A percentile compares a stretch with the other conserved stretches of the same genome.
These are phyloP conservation scores for Limnephilus lunatus DNA, from an alignment of 2,888 invertebrate genomes.

Conservation along the genomic window DNA sequence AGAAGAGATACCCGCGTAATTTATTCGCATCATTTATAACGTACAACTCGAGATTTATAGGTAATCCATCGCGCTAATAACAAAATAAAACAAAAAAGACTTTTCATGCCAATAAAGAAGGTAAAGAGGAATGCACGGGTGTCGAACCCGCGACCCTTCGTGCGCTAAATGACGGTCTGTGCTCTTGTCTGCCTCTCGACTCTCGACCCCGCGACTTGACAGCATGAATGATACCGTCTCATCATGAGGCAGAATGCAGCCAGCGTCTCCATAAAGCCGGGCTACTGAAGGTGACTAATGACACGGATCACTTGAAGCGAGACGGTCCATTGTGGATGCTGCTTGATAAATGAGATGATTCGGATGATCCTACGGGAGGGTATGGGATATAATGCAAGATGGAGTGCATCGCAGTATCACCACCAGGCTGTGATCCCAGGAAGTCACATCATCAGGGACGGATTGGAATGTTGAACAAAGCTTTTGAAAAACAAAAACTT, in stretches of 20 bases:
- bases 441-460: not conserved
- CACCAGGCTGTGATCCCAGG: slow-evolving; percentile 9
- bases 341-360: slow-evolving; percentile 16
- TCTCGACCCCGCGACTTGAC: not conserved
- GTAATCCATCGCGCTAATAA: not conserved
- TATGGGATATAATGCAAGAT: slow-evolving; percentile 11
- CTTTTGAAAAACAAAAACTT: not conserved
- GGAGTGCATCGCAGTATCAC: slow-evolving; percentile 13
- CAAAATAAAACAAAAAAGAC: not conserved
- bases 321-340: slow-evolving; percentile 26
- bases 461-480: not conserved
- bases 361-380: slow-evolving; percentile 37
- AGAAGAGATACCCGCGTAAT: not conserved
- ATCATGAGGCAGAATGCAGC: slow-evolving; percentile 21
- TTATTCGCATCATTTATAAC: slow-evolving; percentile 2
- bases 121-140: slow-evolving; percentile 4
- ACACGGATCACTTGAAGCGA: slow-evolving; percentile 14
- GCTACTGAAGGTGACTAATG: slow-evolving; percentile 44
- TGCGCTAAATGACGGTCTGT: slow-evolving; percentile 14
- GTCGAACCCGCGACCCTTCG: slow-evolving; percentile 28
- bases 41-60: not conserved
- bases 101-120: slow-evolving; percentile 14
- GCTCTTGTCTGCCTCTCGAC: slow-evolving; percentile 14
- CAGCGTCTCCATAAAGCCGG: slow-evolving; percentile 10
- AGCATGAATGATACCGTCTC: slow-evolving; percentile 13